phyloP scores from a whole-genome alignment of 2,888 invertebrate genomes.

The Cephus pygmeus region DNA sequence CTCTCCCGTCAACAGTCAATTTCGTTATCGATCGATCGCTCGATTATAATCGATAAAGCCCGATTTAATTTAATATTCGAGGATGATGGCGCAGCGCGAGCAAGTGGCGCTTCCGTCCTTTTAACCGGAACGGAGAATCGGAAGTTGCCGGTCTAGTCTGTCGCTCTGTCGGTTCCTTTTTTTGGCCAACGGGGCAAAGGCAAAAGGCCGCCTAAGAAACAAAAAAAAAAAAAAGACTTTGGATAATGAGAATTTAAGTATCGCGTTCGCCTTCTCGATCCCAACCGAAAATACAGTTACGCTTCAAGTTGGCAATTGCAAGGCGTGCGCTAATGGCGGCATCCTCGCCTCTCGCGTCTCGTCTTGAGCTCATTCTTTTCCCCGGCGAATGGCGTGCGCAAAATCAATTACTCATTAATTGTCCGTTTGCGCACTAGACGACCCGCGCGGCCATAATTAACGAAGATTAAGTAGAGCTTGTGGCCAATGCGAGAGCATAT shows the following conservation, averaged over 20 bases:
- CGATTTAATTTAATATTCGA: conserved; percentile 21
- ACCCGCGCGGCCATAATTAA: conserved; percentile 57
- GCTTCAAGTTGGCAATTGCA: no score
- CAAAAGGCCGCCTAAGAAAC: no score
- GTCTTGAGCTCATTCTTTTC: no score
- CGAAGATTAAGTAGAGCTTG: conserved; percentile 55
- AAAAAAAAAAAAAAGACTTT: no score
- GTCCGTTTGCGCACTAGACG: conserved; percentile 35
- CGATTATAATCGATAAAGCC: conserved; percentile 24
- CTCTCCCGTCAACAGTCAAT: conserved; percentile 30
- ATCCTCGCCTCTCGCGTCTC: no score
- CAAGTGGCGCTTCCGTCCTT: background rate
- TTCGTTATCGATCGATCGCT: conserved; percentile 41
- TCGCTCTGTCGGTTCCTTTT: no score
- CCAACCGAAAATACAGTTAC: no score
- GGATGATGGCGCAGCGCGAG: background rate
- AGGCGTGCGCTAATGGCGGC: no score
- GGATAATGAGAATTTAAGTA: no score
- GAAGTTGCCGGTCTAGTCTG: background rate
- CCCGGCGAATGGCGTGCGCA: conserved; percentile 51
- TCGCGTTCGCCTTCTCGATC: no score
- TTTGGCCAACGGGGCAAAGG: no score
- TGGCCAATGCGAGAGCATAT: conserved; percentile 31
- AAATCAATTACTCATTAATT: conserved; percentile 63
- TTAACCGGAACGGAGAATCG: background rate